A percentile compares a stretch with the other conserved stretches of the same genome.
phyloP scores from a whole-genome alignment of 2,113 vertebrate genomes.

The Semnornis frantzii region DNA sequence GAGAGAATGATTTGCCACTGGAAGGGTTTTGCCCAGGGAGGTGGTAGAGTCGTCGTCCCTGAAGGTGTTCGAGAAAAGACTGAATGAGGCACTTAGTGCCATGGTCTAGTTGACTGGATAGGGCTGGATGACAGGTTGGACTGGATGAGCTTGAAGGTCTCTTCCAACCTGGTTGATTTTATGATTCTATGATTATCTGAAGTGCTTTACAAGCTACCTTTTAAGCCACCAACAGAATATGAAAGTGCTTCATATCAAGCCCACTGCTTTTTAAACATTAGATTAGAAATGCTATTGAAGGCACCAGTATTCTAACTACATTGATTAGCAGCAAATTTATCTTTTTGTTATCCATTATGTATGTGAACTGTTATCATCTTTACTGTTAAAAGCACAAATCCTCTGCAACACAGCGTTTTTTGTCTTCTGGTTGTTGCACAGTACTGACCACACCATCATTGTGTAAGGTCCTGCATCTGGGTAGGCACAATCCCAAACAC shows the following conservation, averaged over 20 bases:
- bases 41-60: too few species aligned
- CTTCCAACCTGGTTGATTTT: too few species aligned
- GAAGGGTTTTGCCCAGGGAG: too few species aligned
- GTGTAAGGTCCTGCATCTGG: too few species aligned
- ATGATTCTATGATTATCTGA: not conserved
- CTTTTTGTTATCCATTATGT: not conserved
- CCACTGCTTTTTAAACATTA: not conserved
- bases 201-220: slow-evolving; percentile 9
- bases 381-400: slow-evolving; percentile 3
- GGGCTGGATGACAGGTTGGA: too few species aligned
- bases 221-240: not conserved
- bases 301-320: not conserved
- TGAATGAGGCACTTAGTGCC: too few species aligned
- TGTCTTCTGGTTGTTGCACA: not conserved
- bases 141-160: too few species aligned
- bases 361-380: not conserved
- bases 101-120: too few species aligned
- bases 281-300: not conserved
- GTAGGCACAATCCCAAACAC: too few species aligned
- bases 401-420: not conserved
- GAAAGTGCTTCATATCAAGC: not conserved
- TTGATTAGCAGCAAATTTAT: slow-evolving; percentile 5
- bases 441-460: not conserved
- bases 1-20: too few species aligned
- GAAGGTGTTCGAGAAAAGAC: too few species aligned